Conservation (phyloP, 2,888 invertebrate species). For the Hydrotaea cyrtoneurina region DNA sequence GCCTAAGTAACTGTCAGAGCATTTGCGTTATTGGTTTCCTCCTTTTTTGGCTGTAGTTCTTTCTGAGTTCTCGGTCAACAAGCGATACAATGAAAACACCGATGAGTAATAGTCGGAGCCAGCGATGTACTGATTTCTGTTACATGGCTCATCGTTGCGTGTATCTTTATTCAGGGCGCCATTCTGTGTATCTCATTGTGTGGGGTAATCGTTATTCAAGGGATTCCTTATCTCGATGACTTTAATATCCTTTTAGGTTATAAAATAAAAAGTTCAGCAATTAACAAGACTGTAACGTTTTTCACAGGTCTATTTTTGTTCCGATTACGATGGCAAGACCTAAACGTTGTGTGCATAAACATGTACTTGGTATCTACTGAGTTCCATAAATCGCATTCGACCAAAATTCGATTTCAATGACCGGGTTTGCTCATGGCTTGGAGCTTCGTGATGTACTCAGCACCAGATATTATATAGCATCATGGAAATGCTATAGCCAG, state of each 20-base stretch:
- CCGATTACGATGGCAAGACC: too few relatives aligned
- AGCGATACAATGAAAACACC: background rate
- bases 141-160: background rate
- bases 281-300: slow-evolving; percentile 78
- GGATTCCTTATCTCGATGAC: slow-evolving; percentile 63
- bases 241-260: slow-evolving; percentile 61
- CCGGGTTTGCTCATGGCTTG: too few relatives aligned
- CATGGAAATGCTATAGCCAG: too few relatives aligned
- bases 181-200: slow-evolving; percentile 1
- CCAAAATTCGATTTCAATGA: too few relatives aligned
- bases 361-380: too few relatives aligned
- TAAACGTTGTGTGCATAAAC: too few relatives aligned
- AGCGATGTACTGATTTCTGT: background rate
- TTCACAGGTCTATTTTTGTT: background rate
- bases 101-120: background rate
- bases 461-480: too few relatives aligned
- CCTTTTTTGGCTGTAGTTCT: background rate
- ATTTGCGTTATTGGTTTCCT: background rate
- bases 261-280: slow-evolving; percentile 77
- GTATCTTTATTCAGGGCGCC: background rate
- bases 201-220: slow-evolving; percentile 40
- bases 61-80: background rate
- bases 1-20: background rate
- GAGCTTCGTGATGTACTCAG: too few relatives aligned
- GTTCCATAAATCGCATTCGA: too few relatives aligned